These are phyloP conservation scores for Melanchra persicariae DNA, from an alignment of 2,888 invertebrate species.

Conservation along the genomic window DNA sequence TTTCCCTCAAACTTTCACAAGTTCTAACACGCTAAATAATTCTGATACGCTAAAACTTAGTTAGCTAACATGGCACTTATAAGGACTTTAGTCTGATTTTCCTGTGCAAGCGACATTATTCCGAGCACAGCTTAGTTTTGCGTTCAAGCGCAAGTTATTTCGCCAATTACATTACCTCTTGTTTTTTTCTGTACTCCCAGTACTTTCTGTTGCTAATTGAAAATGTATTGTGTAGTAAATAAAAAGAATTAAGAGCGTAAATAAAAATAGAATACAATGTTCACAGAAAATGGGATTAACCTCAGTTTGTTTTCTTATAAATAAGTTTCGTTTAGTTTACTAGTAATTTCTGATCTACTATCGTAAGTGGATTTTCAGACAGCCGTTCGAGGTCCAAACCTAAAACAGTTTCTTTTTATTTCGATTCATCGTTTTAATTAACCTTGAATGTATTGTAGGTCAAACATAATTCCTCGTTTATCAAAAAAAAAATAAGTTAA, in stretches of 20 bases:
- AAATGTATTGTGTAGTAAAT: slow-evolving; percentile 31
- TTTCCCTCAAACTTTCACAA: background rate
- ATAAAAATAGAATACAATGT: slow-evolving; percentile 23
- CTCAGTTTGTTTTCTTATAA: slow-evolving; percentile 5
- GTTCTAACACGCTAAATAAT: background rate
- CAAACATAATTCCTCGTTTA: no score
- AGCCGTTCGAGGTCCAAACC: background rate
- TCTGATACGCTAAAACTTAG: slow-evolving; percentile 15
- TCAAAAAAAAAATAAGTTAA: no score
- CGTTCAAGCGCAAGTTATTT: slow-evolving; percentile 35
- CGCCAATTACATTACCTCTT: slow-evolving; percentile 54
- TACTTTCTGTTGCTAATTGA: slow-evolving; percentile 41
- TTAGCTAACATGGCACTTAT: slow-evolving; percentile 13
- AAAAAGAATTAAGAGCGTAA: slow-evolving; percentile 14
- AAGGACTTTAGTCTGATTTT: slow-evolving; percentile 33
- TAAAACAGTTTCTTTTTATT: background rate
- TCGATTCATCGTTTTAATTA: no score
- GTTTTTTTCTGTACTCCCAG: slow-evolving; percentile 37
- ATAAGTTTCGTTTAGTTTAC: background rate
- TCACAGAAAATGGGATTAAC: slow-evolving; percentile 1
- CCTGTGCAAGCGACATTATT: slow-evolving; percentile 51
- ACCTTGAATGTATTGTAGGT: no score
- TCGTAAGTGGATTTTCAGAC: background rate
- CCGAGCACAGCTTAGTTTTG: slow-evolving; percentile 49
- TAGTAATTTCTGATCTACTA: background rate